Evolutionary conservation across 2,113 vertebrate genomes (phyloP).

Genomic region (Sinosuthora webbiana): DNA sequence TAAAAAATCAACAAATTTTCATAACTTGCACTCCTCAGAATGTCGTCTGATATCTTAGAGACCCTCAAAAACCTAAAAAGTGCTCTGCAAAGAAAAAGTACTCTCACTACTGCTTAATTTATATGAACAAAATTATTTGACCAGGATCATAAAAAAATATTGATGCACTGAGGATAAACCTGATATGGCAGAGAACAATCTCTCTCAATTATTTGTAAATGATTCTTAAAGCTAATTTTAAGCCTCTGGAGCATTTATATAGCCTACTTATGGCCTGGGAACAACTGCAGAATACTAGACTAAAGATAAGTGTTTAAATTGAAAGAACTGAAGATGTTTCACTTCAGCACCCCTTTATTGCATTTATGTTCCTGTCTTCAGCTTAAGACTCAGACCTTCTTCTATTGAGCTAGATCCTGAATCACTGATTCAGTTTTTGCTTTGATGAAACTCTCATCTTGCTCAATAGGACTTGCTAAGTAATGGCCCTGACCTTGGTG

Average conservation of each 20-base stretch:
- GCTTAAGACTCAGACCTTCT: neutral
- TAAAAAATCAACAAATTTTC: neutral
- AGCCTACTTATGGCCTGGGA: neutral
- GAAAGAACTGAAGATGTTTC: neutral
- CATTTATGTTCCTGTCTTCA: neutral
- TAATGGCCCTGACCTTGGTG: neutral
- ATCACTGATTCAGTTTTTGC: neutral
- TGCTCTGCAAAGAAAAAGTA: neutral
- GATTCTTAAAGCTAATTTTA: neutral
- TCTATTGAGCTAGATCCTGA: neutral
- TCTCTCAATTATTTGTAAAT: neutral
- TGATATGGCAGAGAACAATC: neutral
- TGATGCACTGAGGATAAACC: neutral
- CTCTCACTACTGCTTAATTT: neutral
- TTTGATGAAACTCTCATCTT: neutral
- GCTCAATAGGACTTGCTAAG: neutral
- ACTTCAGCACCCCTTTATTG: neutral
- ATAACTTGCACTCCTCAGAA: neutral
- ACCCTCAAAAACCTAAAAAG: neutral
- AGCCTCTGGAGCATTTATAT: neutral
- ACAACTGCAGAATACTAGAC: neutral
- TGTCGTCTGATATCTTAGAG: neutral
- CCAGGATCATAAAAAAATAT: neutral
- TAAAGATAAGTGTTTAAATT: neutral
- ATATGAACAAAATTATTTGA: neutral